phyloP scores from a whole-genome alignment of 1,140 invertebrate genomes.

The Anadara kagoshimensis region DNA sequence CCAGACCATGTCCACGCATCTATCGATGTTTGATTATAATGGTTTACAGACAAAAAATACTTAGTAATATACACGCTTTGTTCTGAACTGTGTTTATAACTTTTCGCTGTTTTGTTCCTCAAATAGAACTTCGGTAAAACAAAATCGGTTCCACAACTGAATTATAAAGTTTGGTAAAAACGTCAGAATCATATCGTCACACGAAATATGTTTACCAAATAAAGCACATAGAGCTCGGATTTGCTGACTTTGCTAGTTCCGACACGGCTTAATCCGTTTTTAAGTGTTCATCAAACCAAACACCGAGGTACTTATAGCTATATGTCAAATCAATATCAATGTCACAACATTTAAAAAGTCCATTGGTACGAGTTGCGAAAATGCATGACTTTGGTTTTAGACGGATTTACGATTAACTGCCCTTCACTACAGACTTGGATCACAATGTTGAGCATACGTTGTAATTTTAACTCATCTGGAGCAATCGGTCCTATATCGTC shows the following conservation, averaged over 20 bases:
- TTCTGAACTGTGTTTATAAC: too few relatives aligned
- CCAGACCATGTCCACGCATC: too few relatives aligned
- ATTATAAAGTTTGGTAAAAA: too few relatives aligned
- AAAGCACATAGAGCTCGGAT: conserved; percentile 14
- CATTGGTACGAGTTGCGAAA: conserved; percentile 16
- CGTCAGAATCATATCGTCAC: too few relatives aligned
- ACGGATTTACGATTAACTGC: conserved; percentile 9
- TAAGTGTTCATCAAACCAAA: conserved; percentile 21
- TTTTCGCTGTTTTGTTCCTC: too few relatives aligned
- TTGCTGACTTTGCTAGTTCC: conserved; percentile 19
- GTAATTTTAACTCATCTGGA: not conserved
- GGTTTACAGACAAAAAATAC: too few relatives aligned
- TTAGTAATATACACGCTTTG: too few relatives aligned
- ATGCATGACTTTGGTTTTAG: conserved; percentile 22
- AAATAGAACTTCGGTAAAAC: too few relatives aligned
- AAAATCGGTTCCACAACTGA: too few relatives aligned
- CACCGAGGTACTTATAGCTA: conserved; percentile 19
- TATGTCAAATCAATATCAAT: too few relatives aligned
- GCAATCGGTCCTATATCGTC: conserved; percentile 7
- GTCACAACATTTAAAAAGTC: conserved; percentile 2
- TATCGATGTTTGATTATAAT: too few relatives aligned
- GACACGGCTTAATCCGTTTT: not conserved
- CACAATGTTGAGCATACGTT: conserved; percentile 7
- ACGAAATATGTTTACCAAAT: too few relatives aligned
- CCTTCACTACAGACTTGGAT: conserved; percentile 3